phyloP scores from a whole-genome alignment of 2,888 invertebrate species.

The Oxyscelio sp. region DNA sequence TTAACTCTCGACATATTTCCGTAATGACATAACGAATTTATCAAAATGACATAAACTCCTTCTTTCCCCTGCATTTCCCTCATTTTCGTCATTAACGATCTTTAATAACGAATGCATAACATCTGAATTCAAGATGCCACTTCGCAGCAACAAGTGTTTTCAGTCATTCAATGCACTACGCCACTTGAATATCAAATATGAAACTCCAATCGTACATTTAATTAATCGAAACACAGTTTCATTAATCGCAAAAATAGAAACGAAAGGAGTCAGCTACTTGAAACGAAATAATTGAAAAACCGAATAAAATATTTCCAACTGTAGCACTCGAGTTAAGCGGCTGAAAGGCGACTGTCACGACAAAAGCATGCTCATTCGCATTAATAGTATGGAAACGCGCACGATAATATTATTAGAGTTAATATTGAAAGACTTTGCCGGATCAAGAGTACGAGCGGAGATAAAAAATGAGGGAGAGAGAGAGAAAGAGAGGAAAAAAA shows the following conservation, averaged over 20 bases:
- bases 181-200: neutral
- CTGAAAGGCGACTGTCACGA: slow-evolving; percentile 52
- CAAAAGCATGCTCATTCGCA: slow-evolving; percentile 56
- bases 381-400: slow-evolving; percentile 62
- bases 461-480: slow-evolving; percentile 28
- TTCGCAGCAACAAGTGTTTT: slow-evolving; percentile 21
- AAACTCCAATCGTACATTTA: slow-evolving; percentile 19
- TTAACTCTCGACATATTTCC: no score
- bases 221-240: slow-evolving; percentile 25
- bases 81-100: no score
- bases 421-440: slow-evolving; percentile 55
- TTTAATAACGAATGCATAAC: no score
- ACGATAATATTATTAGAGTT: slow-evolving; percentile 66
- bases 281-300: slow-evolving; percentile 44
- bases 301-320: slow-evolving; percentile 55
- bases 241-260: slow-evolving; percentile 14
- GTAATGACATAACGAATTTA: no score
- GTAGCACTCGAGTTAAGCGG: slow-evolving; percentile 53
- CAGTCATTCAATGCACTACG: neutral
- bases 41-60: no score
- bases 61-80: no score
- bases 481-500: neutral
- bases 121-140: no score
- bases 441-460: slow-evolving; percentile 39
- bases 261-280: slow-evolving; percentile 39